Percentiles rank a stretch among this genome's conserved stretches.
Evolutionary conservation across 2,113 vertebrate species (phyloP).

Genomic region (Corynorhinus townsendii): DNA sequence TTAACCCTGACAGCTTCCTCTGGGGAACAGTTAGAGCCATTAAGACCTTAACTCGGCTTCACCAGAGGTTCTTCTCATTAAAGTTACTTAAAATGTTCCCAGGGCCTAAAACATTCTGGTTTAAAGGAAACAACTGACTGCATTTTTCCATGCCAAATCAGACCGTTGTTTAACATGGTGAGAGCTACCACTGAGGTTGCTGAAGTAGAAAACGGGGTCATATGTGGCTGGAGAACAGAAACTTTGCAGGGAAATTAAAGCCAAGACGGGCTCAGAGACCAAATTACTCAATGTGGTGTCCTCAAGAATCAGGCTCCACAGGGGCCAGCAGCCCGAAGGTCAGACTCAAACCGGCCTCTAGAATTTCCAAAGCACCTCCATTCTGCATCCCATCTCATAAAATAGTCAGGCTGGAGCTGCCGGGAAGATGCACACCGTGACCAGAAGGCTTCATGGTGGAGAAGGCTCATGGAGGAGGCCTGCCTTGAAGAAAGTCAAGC

Average conservation of each 20-base stretch:
- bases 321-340: not conserved
- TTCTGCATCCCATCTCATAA: not conserved
- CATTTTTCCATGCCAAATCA: slow-evolving; percentile 69
- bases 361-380: not conserved
- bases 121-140: slow-evolving; percentile 70
- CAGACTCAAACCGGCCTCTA: not conserved
- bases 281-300: not conserved
- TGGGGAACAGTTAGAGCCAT: slow-evolving; percentile 71
- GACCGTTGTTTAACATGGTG: slow-evolving; percentile 65
- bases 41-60: slow-evolving; percentile 69
- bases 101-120: slow-evolving; percentile 71
- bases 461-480: not conserved
- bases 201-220: slow-evolving; percentile 62
- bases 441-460: not conserved
- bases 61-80: slow-evolving; percentile 72
- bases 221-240: slow-evolving; percentile 52
- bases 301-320: not conserved
- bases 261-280: not conserved
- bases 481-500: not conserved
- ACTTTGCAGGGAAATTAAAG: slow-evolving; percentile 54
- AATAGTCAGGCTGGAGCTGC: not conserved
- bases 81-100: slow-evolving; percentile 71
- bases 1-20: slow-evolving; percentile 73
- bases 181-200: slow-evolving; percentile 60
- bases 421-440: not conserved